Evolutionary conservation across 1,140 invertebrate species (phyloP), one percentile per base, ranked within the genome.

Genomic region (Eriocheir sinensis): DNA sequence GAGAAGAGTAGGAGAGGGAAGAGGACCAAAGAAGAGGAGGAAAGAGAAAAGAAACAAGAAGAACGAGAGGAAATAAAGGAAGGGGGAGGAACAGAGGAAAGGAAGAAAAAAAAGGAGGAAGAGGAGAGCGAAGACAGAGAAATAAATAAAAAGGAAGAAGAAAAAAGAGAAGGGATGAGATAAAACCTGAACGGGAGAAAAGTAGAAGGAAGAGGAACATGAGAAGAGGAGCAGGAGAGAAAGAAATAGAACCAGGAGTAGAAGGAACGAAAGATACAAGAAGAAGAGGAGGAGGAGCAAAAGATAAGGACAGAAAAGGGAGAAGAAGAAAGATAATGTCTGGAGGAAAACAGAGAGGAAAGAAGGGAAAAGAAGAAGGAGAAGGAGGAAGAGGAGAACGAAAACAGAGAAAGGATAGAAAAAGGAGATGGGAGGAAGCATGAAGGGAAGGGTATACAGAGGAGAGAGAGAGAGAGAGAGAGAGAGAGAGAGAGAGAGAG

Each of bases 1-100:
- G 48, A 90, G 89, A 36, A 90, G 36, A 34, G 48, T 40, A 90
- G n/a, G n/a, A n/a, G n/a, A n/a, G n/a, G n/a, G n/a, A n/a, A n/a
- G n/a, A n/a, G n/a, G n/a, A n/a, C n/a, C n/a, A n/a, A n/a, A n/a
- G n/a, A n/a, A n/a, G n/a, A n/a, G n/a, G n/a, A n/a, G n/a, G n/a
- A n/a, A n/a, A n/a, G n/a, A n/a, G n/a, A n/a, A n/a, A n/a, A n/a
- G n/a, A n/a, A n/a, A n/a, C n/a, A n/a, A 90, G 44, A 53, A 36
- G 41, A 6, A 21, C 9, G 53, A 60, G 44, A 30, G 30, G 41
- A 32, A 60, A 15, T 15, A 44, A 21, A 17, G 48, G 89, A 1
- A 36, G 9, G 30, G 4, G 89, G 53, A 3, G 15, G 32, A 38
- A 44, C 1, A 89, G 8, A 89, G 41, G 38, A 89, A 40, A n/a